Percentiles rank a stretch among this genome's conserved stretches.
Conservation (phyloP, 2,888 invertebrate species). For the Allolobophora icterica region DNA sequence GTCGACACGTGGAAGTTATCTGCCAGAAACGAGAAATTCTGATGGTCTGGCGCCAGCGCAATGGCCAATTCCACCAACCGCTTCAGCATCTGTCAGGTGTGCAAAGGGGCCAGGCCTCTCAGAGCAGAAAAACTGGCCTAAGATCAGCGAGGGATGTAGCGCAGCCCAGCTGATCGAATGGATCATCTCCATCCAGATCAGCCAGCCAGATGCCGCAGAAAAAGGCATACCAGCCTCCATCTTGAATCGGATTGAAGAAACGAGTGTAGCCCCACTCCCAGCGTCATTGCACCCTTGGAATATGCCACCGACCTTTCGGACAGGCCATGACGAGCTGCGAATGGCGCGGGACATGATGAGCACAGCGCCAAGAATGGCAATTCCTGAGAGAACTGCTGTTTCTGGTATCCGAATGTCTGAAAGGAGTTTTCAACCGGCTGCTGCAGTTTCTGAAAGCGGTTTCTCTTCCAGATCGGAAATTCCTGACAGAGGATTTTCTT, state of each 20-base stretch:
- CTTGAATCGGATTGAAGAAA: conserved; percentile 12
- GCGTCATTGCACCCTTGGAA: neutral
- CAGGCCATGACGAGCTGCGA: neutral
- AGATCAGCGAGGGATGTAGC: conserved; percentile 10
- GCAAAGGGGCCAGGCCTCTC: neutral
- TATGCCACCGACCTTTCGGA: neutral
- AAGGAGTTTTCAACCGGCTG: neutral
- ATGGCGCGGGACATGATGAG: neutral
- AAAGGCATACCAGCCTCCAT: neutral
- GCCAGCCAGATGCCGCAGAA: neutral
- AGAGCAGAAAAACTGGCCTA: neutral
- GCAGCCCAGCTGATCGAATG: neutral
- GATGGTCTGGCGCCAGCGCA: neutral
- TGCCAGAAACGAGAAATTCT: neutral
- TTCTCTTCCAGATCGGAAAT: neutral
- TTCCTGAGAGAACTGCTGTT: neutral
- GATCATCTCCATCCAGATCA: conserved; percentile 11
- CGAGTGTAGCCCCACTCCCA: neutral
- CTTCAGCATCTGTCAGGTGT: neutral
- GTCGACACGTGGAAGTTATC: neutral
- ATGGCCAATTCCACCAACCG: neutral
- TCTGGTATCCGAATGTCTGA: neutral
- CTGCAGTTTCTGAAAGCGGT: neutral
- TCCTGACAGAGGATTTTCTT: neutral
- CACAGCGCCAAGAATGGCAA: neutral